These are phyloP conservation scores for Takifugu bimaculatus DNA, from an alignment of 2,113 vertebrate genomes.

Conservation along the genomic window DNA sequence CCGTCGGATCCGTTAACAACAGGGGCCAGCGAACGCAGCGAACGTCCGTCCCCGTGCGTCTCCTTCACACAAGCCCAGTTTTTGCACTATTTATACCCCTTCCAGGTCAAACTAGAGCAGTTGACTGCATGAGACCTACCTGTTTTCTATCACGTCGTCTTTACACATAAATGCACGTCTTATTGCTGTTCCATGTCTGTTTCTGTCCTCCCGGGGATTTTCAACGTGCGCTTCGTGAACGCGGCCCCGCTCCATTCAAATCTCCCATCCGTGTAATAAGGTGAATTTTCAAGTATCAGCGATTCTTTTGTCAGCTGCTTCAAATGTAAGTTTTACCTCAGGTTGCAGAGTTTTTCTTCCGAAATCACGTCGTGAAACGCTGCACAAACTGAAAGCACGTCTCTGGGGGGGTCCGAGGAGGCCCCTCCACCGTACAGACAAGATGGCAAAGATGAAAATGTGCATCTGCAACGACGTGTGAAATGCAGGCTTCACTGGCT, in stretches of 20 bases:
- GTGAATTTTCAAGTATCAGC: too few species aligned
- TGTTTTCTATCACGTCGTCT: constrained; percentile 23
- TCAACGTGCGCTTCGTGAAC: too few species aligned
- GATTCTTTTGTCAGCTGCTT: background rate
- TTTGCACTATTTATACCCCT: constrained; percentile 65
- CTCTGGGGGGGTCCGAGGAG: background rate
- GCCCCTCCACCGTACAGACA: background rate
- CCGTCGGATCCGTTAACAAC: constrained; percentile 10
- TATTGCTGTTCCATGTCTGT: constrained; percentile 13
- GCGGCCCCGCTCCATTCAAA: too few species aligned
- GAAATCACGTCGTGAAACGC: background rate
- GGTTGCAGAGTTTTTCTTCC: constrained; percentile 9
- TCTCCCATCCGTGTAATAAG: too few species aligned
- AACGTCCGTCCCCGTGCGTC: constrained; percentile 16
- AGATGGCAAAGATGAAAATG: too few species aligned
- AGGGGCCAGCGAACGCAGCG: constrained; percentile 17
- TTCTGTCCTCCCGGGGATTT: background rate
- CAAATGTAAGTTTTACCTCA: constrained; percentile 3
- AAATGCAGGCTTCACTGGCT: constrained; percentile 26
- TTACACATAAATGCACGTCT: constrained; percentile 33
- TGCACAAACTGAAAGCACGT: background rate
- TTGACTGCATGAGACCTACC: constrained; percentile 23
- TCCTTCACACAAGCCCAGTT: constrained; percentile 35
- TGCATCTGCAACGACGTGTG: background rate
- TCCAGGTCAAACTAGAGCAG: constrained; percentile 44